Conservation (phyloP, 2,888 invertebrate genomes). For the Hoplodrina blanda region DNA sequence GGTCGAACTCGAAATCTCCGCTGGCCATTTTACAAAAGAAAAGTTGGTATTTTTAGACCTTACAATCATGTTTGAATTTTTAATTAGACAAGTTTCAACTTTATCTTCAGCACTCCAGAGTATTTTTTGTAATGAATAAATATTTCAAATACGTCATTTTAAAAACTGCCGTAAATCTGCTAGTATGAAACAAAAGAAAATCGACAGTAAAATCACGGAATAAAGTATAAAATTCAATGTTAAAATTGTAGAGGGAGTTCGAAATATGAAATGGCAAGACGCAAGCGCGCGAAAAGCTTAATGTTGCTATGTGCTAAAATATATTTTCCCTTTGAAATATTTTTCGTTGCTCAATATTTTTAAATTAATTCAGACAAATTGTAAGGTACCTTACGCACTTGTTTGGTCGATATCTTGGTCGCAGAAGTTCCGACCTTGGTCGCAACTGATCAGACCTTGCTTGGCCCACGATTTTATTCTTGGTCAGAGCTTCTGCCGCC, state of each 20-base stretch:
- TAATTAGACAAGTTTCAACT: not conserved
- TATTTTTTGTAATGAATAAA: not conserved
- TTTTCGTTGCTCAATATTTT: not conserved
- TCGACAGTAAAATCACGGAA: not conserved
- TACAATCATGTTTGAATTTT: conserved; percentile 18
- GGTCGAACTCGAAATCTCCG: not conserved
- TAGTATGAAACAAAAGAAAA: not conserved
- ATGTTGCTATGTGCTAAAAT: conserved; percentile 46
- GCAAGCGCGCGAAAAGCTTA: conserved; percentile 57
- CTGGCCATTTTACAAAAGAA: not conserved
- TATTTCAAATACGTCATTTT: conserved; percentile 12
- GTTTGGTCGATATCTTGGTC: too few relatives aligned
- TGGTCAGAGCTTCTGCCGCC: too few relatives aligned
- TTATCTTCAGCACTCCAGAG: fast-evolving
- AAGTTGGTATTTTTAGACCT: conserved; percentile 35
- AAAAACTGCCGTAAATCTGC: not conserved
- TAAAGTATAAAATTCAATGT: conserved; percentile 50
- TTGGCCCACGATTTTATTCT: too few relatives aligned
- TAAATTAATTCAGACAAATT: too few relatives aligned
- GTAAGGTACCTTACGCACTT: too few relatives aligned
- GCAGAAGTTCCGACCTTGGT: too few relatives aligned
- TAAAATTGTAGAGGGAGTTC: conserved; percentile 56
- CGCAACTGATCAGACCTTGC: too few relatives aligned
- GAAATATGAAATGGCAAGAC: conserved; percentile 64
- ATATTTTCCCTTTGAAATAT: not conserved